Evolutionary conservation across 2,113 vertebrate species (phyloP).

Genomic region (Petaurus breviceps): DNA sequence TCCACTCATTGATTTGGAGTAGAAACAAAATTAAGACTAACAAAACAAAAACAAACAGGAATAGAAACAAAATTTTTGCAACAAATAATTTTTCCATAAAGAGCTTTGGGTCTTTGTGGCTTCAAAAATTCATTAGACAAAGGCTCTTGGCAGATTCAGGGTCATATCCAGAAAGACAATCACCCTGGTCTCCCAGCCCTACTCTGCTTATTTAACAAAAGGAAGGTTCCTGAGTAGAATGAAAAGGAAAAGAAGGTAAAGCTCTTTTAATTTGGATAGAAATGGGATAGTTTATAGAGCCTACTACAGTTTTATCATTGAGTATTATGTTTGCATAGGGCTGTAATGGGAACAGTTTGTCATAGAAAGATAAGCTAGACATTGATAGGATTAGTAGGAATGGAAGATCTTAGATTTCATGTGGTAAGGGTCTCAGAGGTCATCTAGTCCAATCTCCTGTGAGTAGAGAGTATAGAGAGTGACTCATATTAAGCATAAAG

Average conservation of each 20-base stretch:
- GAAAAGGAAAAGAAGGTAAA: neutral
- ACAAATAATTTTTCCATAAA: constrained; percentile 29
- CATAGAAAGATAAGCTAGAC: neutral
- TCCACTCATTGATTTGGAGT: constrained; percentile 68
- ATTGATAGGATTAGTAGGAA: neutral
- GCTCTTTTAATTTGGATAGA: neutral
- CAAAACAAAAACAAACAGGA: constrained; percentile 68
- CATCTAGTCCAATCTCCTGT: neutral
- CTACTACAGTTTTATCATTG: neutral
- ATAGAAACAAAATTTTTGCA: constrained; percentile 32
- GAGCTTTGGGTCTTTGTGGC: neutral
- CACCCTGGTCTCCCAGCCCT: neutral
- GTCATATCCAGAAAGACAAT: neutral
- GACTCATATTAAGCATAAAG: neutral
- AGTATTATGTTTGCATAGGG: neutral
- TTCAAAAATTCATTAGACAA: constrained; percentile 23
- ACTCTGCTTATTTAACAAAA: neutral
- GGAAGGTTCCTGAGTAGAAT: neutral
- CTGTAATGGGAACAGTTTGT: neutral
- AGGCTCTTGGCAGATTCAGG: neutral
- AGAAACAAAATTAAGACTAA: constrained; percentile 78
- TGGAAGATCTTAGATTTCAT: neutral
- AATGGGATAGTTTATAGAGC: neutral
- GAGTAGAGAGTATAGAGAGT: neutral
- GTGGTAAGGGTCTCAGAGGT: neutral